Evolutionary conservation across 2,888 invertebrate genomes (phyloP), one percentile per base, ranked within the genome.

Genomic region (Pristionchus entomophagus): DNA sequence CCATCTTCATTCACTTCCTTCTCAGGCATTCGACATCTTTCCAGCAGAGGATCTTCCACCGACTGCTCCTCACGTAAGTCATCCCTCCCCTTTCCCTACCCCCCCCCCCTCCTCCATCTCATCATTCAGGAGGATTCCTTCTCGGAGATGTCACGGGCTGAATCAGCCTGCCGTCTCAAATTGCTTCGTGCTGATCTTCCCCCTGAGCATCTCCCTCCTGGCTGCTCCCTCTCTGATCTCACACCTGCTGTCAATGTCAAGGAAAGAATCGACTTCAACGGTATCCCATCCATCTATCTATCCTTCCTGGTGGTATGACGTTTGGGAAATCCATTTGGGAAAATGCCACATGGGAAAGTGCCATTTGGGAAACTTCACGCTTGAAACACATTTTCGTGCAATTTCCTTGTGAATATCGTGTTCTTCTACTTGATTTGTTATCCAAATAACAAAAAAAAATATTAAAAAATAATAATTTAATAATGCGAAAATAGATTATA

Each of bases 221-320:
- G 90, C 62, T 90, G 89, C 65, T 88, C 90, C 2, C 87, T 88
- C 19, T 86, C 88, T 29, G 90, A 90, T 85, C 85, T 90, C 26
- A 85, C 86, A 32, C 89, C 91, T 35, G 92, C 93, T n/a, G 91
- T 93, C n/a, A 93, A 93, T 88, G 91, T 93, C 84, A 93, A 93
- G 87, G 93, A 93, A 87, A 91, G 92, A 80, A 91, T 93, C 81
- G 93, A 92, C 73, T 89, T 93, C 59, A 92, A 92, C 85, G 93
- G 93, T 92, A 59, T 65, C 88, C 59, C 45, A 5, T 22, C 22
- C 41, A 17, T 41, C 38, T 41, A 10, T 69, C 10, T 17, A 35
- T 69, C 29, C n/a, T n/a, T n/a, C n/a, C n/a, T n/a, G n/a, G n/a
- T n/a, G n/a, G n/a, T n/a, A n/a, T n/a, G n/a, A n/a, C n/a, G n/a